A percentile compares a stretch with the other conserved stretches of the same genome.
Conservation (phyloP, 64 coral and sea anemone species). For the Montipora cactus region DNA sequence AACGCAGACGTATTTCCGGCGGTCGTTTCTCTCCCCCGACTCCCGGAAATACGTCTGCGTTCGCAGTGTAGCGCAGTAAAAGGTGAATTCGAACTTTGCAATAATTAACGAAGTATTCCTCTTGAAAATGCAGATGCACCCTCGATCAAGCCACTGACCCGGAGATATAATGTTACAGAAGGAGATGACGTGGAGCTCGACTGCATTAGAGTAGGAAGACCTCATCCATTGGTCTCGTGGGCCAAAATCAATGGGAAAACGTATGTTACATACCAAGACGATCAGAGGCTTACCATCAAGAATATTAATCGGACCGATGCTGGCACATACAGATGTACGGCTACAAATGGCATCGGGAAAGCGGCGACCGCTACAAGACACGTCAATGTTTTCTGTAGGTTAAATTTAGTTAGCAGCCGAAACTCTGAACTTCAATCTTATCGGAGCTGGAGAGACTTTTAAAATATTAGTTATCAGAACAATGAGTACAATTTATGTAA, state of each 20-base stretch:
- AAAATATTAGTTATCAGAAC: too few relatives aligned
- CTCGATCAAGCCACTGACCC: neutral
- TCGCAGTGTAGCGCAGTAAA: too few relatives aligned
- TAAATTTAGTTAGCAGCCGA: neutral
- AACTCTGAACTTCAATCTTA: too few relatives aligned
- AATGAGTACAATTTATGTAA: too few relatives aligned
- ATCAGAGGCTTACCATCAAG: neutral
- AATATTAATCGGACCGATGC: conserved; percentile 3
- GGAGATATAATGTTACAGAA: neutral
- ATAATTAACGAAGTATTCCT: neutral
- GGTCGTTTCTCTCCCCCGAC: too few relatives aligned
- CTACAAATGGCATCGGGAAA: conserved; percentile 17
- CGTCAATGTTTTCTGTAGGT: conserved; percentile 19
- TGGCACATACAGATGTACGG: conserved; percentile 4
- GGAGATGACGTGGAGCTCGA: neutral
- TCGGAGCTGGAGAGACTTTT: too few relatives aligned
- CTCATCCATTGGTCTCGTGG: neutral
- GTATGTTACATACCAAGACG: neutral
- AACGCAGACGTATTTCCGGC: too few relatives aligned
- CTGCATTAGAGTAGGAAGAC: neutral
- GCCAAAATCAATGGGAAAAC: neutral
- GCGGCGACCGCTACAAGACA: neutral
- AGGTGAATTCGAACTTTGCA: too few relatives aligned
- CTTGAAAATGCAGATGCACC: neutral
- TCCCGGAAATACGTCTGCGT: too few relatives aligned